These are phyloP conservation scores for Neosilurus mollespiculum DNA, from an alignment of 2,797 vertebrate genomes.

Conservation along the genomic window DNA sequence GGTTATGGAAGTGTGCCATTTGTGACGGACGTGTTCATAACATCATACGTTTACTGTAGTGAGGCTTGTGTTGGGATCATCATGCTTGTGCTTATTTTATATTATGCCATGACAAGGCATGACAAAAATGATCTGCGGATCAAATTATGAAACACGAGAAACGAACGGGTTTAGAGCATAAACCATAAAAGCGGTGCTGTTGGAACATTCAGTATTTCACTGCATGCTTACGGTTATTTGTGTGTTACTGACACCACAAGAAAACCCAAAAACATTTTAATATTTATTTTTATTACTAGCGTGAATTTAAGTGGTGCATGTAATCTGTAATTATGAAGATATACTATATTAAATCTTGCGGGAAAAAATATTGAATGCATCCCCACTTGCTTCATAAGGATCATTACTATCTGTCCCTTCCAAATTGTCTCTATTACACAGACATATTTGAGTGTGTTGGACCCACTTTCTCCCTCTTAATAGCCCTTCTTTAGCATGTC, in stretches of 20 bases:
- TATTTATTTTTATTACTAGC: background rate
- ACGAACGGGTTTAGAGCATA: conserved; percentile 19
- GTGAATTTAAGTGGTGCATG: background rate
- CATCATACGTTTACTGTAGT: conserved; percentile 77
- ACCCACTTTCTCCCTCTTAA: conserved; percentile 66
- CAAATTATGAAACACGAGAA: conserved; percentile 34
- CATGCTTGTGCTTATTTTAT: conserved; percentile 18
- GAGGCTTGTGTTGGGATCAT: conserved; percentile 69
- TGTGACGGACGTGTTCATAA: conserved; percentile 73
- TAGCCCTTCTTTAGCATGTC: conserved; percentile 65
- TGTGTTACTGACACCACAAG: background rate
- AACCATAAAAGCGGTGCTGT: background rate
- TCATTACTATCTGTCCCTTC: conserved; percentile 68
- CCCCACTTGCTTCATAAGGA: conserved; percentile 54
- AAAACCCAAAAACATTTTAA: background rate
- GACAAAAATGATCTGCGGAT: conserved; percentile 29
- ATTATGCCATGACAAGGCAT: conserved; percentile 22
- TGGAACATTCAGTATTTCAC: conserved; percentile 3
- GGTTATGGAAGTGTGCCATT: conserved; percentile 60
- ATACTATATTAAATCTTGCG: background rate
- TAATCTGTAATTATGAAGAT: conserved; percentile 7
- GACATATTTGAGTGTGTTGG: conserved; percentile 69
- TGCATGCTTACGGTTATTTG: background rate
- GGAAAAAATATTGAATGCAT: conserved; percentile 27
- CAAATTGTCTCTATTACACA: conserved; percentile 69